phyloP scores from a whole-genome alignment of 2,113 vertebrate genomes.

The Eonycteris spelaea region DNA sequence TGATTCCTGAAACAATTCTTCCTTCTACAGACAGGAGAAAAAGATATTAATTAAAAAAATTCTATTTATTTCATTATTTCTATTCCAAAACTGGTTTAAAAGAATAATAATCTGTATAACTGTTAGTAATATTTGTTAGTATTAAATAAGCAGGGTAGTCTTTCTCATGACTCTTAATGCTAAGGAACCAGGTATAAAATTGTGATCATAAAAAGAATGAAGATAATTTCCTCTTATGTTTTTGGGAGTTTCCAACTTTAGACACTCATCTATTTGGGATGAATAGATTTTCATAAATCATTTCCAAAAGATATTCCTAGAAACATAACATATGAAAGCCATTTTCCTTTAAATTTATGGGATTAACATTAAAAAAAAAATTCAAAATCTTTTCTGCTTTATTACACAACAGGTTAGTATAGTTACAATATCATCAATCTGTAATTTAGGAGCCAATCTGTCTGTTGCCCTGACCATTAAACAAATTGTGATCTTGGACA shows the following conservation, averaged over 20 bases:
- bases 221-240: background rate
- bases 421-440: background rate
- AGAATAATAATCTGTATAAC: background rate
- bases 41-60: background rate
- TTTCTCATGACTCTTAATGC: background rate
- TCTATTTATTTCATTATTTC: constrained; percentile 16
- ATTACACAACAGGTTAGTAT: background rate
- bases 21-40: background rate
- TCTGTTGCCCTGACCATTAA: background rate
- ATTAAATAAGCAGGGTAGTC: background rate
- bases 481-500: background rate
- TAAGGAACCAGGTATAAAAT: background rate
- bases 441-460: background rate
- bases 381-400: background rate
- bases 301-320: background rate
- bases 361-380: background rate
- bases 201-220: background rate
- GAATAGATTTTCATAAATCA: background rate
- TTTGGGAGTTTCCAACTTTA: background rate
- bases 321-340: background rate
- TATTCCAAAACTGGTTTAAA: background rate
- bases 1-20: background rate
- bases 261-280: background rate
- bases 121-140: background rate
- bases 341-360: background rate